Conservation (phyloP, 2,113 vertebrate species). For the Rhinoderma darwinii region DNA sequence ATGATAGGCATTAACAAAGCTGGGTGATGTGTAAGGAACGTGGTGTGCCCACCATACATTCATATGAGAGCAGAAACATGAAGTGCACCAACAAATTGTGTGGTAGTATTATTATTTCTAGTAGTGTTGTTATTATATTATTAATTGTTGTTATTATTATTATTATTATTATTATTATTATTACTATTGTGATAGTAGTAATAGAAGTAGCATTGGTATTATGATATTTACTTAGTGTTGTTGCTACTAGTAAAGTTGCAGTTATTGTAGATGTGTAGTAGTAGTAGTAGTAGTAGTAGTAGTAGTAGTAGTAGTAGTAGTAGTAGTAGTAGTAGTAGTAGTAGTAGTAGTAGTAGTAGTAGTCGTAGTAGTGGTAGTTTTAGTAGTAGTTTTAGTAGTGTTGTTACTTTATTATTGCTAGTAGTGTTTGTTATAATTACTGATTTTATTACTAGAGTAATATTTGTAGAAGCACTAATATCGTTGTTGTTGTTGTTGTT, state of each 20-base stretch:
- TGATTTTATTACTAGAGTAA: too few relatives aligned
- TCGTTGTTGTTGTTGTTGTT: too few relatives aligned
- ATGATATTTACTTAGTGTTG: too few relatives aligned
- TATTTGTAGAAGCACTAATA: too few relatives aligned
- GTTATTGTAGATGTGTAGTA: too few relatives aligned
- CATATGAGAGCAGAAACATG: too few relatives aligned
- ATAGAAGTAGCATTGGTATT: background rate
- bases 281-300: background rate
- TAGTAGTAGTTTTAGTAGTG: background rate
- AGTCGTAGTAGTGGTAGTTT: background rate
- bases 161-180: background rate
- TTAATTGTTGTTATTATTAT: background rate
- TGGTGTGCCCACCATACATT: background rate
- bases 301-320: background rate
- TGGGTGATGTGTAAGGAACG: background rate
- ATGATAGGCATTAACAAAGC: background rate
- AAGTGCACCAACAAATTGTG: background rate
- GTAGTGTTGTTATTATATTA: too few relatives aligned
- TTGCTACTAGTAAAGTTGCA: background rate
- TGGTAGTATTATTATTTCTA: background rate
- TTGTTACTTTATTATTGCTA: background rate
- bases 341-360: too few relatives aligned
- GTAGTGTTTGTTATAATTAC: too few relatives aligned
- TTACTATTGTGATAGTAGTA: background rate
- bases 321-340: background rate